Evolutionary conservation across 2,797 vertebrate genomes (phyloP).

Genomic region (Etheostoma perlongum): DNA sequence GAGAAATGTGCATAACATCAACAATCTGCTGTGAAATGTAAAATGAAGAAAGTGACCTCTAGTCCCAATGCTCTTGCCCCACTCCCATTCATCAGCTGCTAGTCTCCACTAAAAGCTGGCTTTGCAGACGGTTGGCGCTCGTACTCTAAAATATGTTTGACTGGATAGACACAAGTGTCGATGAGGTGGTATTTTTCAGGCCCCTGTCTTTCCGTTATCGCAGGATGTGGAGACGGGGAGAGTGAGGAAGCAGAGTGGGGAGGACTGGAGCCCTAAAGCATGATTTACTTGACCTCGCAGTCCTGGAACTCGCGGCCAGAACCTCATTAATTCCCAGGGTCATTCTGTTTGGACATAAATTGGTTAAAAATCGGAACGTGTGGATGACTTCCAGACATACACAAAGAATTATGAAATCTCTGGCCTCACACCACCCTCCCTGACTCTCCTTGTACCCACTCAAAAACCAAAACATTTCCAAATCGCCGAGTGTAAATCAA

Average conservation of each 20-base stretch:
- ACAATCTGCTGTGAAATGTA: slow-evolving; percentile 77
- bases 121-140: slow-evolving; percentile 88
- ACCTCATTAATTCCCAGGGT: slow-evolving; percentile 99
- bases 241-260: slow-evolving; percentile 78
- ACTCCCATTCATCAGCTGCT: slow-evolving; percentile 94
- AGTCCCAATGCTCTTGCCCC: slow-evolving; percentile 86
- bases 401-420: slow-evolving; percentile 97
- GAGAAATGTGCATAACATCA: slow-evolving; percentile 84
- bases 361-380: slow-evolving; percentile 92
- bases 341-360: slow-evolving; percentile 96
- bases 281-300: slow-evolving; percentile 98
- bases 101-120: slow-evolving; percentile 93
- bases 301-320: slow-evolving; percentile 92
- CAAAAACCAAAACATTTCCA: slow-evolving; percentile 90
- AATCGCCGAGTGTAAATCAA: slow-evolving; percentile 94
- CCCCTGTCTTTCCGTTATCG: slow-evolving; percentile 90
- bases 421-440: slow-evolving; percentile 78
- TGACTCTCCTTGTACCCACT: slow-evolving; percentile 82
- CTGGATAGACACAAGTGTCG: slow-evolving; percentile 92
- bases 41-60: slow-evolving; percentile 89
- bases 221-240: slow-evolving; percentile 87
- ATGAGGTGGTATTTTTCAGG: slow-evolving; percentile 95
- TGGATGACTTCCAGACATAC: slow-evolving; percentile 97
- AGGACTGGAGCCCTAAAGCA: slow-evolving; percentile 87
- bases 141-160: slow-evolving; percentile 89